A percentile compares a stretch with the other conserved stretches of the same genome.
Conservation (phyloP, 2,113 vertebrate species). For the Ammospiza nelsoni region DNA sequence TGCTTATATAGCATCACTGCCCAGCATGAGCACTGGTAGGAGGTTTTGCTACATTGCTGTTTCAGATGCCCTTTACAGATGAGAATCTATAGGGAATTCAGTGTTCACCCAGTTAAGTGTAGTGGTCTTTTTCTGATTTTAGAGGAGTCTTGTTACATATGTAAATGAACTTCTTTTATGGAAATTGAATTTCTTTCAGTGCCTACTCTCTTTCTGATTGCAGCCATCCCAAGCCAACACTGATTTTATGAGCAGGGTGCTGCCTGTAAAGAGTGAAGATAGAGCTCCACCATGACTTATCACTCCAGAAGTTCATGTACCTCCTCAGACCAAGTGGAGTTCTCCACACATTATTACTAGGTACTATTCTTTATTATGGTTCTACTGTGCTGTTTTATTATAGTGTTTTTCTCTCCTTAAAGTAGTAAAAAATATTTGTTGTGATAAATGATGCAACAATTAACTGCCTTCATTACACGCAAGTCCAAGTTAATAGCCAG, state of each 20-base stretch:
- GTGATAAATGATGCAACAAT: neutral
- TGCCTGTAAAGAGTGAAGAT: neutral
- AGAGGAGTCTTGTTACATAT: neutral
- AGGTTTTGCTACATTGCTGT: neutral
- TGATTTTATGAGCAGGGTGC: neutral
- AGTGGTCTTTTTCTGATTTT: neutral
- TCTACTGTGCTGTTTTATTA: neutral
- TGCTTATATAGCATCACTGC: neutral
- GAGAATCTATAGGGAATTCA: neutral
- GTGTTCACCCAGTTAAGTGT: neutral
- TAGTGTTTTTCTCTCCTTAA: neutral
- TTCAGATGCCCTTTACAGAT: neutral
- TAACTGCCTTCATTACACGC: neutral
- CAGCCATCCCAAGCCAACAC: neutral
- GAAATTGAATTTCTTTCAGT: neutral
- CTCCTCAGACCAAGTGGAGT: neutral
- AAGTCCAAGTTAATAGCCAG: neutral
- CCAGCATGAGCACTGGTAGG: neutral
- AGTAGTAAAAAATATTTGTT: neutral
- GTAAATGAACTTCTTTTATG: neutral
- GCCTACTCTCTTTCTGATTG: neutral
- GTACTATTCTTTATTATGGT: neutral
- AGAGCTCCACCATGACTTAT: neutral
- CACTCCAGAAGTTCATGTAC: neutral
- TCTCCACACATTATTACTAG: neutral